phyloP scores from a whole-genome alignment of 2,888 invertebrate species.

The Trachelus stipa region DNA sequence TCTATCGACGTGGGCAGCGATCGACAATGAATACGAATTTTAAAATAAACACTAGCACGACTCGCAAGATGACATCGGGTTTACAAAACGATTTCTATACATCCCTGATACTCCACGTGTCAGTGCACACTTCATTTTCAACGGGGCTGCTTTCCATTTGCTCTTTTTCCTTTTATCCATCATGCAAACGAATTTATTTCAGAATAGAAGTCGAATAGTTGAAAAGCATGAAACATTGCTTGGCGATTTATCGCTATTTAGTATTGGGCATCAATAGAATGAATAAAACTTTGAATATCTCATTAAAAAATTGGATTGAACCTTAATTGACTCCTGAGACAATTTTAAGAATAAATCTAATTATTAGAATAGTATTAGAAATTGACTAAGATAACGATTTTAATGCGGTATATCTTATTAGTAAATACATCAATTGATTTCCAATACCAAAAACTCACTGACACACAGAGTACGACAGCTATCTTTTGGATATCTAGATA shows the following conservation, averaged over 20 bases:
- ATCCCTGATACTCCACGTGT: neutral
- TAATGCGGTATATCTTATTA: neutral
- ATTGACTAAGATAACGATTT: neutral
- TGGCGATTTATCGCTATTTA: neutral
- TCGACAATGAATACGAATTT: constrained; percentile 21
- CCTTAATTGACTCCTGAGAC: neutral
- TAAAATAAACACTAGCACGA: neutral
- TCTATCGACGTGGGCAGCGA: constrained; percentile 29
- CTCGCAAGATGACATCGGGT: neutral
- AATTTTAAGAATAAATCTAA: neutral
- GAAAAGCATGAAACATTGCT: no score
- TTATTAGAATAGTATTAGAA: neutral
- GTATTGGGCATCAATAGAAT: neutral
- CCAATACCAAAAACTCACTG: neutral
- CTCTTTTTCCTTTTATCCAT: neutral
- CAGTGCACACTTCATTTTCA: neutral
- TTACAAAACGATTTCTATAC: neutral
- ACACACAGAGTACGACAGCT: neutral
- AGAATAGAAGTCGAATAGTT: neutral
- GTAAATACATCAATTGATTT: neutral
- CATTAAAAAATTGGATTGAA: neutral
- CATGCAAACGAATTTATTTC: constrained; percentile 14
- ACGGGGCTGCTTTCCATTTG: constrained; percentile 2
- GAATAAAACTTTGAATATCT: neutral
- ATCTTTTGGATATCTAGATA: neutral